A percentile compares a stretch with the other conserved stretches of the same genome.
These are phyloP conservation scores for Amblyjoppa fuscipennis DNA, from an alignment of 2,888 invertebrate genomes.

Conservation along the genomic window DNA sequence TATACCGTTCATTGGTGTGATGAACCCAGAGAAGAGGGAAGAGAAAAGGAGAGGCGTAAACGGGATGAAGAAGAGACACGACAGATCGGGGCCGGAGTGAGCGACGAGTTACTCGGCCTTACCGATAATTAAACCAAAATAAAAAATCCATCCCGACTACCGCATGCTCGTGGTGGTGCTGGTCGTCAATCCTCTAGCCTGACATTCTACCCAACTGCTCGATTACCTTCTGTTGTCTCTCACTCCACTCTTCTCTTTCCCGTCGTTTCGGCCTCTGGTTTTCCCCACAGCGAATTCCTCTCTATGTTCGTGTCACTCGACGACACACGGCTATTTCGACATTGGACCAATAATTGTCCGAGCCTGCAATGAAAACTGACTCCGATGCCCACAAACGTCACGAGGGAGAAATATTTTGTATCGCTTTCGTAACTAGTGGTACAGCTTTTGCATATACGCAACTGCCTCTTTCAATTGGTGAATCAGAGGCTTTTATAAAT, in stretches of 20 bases:
- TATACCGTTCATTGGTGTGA: slow-evolving; percentile 33
- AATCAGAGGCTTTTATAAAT: slow-evolving; percentile 29
- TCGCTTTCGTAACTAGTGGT: slow-evolving; percentile 39
- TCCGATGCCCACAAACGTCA: slow-evolving; percentile 42
- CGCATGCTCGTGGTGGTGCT: slow-evolving; percentile 60
- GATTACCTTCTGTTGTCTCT: slow-evolving; percentile 67
- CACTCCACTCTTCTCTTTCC: slow-evolving; percentile 55
- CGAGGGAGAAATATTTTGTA: slow-evolving; percentile 45
- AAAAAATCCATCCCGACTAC: slow-evolving; percentile 78
- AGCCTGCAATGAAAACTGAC: slow-evolving; percentile 64
- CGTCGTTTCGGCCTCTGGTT: slow-evolving; percentile 47
- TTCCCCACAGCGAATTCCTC: slow-evolving; percentile 63
- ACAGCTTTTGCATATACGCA: slow-evolving; percentile 9
- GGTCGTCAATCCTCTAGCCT: slow-evolving; percentile 76
- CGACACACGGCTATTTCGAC: slow-evolving; percentile 58
- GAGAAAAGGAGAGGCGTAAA: slow-evolving; percentile 61
- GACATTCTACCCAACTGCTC: slow-evolving; percentile 67
- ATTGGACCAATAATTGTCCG: slow-evolving; percentile 58
- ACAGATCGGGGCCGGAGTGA: slow-evolving; percentile 56
- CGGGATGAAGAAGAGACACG: slow-evolving; percentile 63
- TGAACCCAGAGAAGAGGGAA: slow-evolving; percentile 56
- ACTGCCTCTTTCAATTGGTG: neutral
- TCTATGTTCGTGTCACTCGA: slow-evolving; percentile 53
- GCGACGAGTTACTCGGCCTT: slow-evolving; percentile 66
- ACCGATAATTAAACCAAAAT: slow-evolving; percentile 82